Conservation (phyloP, 2,888 invertebrate species). For the Zhuqinia jingwanae region DNA sequence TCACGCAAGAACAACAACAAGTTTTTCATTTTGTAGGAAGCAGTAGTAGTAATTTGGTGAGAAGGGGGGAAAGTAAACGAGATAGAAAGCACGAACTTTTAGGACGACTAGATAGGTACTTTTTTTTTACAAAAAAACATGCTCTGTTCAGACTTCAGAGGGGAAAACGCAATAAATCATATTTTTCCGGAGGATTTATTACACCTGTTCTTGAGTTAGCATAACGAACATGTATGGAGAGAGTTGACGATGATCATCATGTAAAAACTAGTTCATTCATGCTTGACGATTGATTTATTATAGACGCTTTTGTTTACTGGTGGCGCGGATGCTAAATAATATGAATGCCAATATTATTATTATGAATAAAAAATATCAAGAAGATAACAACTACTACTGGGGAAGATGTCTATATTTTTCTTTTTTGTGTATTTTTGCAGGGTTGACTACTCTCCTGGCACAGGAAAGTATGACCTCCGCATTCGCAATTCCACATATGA, state of each 20-base stretch:
- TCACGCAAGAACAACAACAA: conserved; percentile 48
- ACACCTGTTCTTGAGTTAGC: conserved; percentile 65
- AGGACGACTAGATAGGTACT: not conserved
- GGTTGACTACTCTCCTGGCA: conserved; percentile 88
- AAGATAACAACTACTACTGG: too few relatives aligned
- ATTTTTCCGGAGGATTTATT: conserved; percentile 68
- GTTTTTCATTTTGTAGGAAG: not conserved
- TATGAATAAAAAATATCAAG: too few relatives aligned
- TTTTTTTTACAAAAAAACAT: too few relatives aligned
- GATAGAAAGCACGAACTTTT: not conserved
- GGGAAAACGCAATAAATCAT: conserved; percentile 67
- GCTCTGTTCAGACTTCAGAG: conserved; percentile 38
- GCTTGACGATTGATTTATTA: conserved; percentile 64
- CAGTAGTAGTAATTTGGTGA: conserved; percentile 2
- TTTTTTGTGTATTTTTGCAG: conserved; percentile 81
- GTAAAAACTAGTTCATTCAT: conserved; percentile 54
- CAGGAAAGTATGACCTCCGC: conserved; percentile 93
- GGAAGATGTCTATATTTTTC: too few relatives aligned
- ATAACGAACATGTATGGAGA: not conserved
- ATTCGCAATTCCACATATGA: conserved; percentile 93
- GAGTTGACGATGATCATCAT: not conserved
- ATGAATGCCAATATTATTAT: too few relatives aligned
- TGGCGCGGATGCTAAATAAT: not conserved
- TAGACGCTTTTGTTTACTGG: conserved; percentile 19
- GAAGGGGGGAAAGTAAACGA: not conserved